phyloP scores from a whole-genome alignment of 2,888 invertebrate genomes.

The Colletes collaris region DNA sequence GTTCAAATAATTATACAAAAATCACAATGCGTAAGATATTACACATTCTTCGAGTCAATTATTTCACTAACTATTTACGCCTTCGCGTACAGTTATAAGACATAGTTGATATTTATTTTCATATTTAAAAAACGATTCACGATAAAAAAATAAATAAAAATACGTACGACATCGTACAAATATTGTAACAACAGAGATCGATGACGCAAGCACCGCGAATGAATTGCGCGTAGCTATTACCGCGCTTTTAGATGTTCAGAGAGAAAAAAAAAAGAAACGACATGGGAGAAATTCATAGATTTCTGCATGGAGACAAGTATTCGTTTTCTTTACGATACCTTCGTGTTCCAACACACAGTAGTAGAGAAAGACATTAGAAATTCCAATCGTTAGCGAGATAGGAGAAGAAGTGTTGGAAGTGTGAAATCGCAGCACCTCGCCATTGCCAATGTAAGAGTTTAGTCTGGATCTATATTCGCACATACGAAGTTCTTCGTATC shows the following conservation, averaged over 20 bases:
- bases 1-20: neutral
- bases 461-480: constrained; percentile 54
- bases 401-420: constrained; percentile 47
- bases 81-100: neutral
- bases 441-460: constrained; percentile 47
- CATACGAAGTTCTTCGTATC: constrained; percentile 47
- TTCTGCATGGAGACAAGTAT: constrained; percentile 41
- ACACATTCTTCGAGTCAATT: neutral
- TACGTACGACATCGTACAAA: neutral
- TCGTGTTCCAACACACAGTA: constrained; percentile 45
- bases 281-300: constrained; percentile 17
- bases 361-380: constrained; percentile 54
- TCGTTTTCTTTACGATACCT: constrained; percentile 66
- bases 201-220: neutral
- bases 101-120: neutral
- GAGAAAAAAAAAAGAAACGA: neutral
- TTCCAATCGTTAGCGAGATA: constrained; percentile 48
- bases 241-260: neutral
- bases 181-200: constrained; percentile 10
- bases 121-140: neutral
- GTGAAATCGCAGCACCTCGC: constrained; percentile 50
- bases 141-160: constrained; percentile 2
- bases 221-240: neutral
- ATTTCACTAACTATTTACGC: neutral
- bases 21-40: neutral